Percentiles rank a stretch among this genome's conserved stretches.
phyloP scores from a whole-genome alignment of 1,140 invertebrate species.

The Drosophila nigromelanica region DNA sequence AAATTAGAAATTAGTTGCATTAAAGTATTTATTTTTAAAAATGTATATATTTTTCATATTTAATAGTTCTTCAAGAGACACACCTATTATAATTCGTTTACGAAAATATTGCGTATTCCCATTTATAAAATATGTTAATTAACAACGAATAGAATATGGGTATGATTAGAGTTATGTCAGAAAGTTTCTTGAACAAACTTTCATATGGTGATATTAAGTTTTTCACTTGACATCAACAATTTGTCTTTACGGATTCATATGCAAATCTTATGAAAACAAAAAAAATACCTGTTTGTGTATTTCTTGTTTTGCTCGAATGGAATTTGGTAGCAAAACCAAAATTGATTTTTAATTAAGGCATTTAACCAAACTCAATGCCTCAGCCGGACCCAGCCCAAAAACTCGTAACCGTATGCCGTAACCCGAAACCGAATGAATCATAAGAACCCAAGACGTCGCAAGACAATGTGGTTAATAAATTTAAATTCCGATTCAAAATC shows the following conservation, averaged over 20 bases:
- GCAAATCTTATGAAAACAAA: conserved; percentile 16
- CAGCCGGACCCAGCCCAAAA: conserved; percentile 36
- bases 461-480: conserved; percentile 58
- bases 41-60: not conserved
- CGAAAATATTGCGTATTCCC: not conserved
- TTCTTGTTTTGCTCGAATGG: conserved; percentile 26
- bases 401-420: conserved; percentile 48
- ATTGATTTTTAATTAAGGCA: conserved; percentile 80
- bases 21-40: not conserved
- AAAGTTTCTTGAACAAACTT: not conserved
- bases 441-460: conserved; percentile 25
- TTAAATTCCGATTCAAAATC: conserved; percentile 54
- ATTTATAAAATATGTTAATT: conserved; percentile 6
- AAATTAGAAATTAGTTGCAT: too few relatives aligned
- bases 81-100: not conserved
- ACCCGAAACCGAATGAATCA: conserved; percentile 65
- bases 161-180: conserved; percentile 9
- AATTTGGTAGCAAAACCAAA: conserved; percentile 73
- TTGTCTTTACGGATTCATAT: conserved; percentile 23
- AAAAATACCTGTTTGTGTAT: conserved; percentile 25
- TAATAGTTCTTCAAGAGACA: not conserved
- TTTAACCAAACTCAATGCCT: conserved; percentile 49
- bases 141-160: not conserved
- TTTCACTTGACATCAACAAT: conserved; percentile 10
- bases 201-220: not conserved